Base-by-base conservation (phyloP, 2,113 vertebrate genomes). In the Glaucomys volans region DNA sequence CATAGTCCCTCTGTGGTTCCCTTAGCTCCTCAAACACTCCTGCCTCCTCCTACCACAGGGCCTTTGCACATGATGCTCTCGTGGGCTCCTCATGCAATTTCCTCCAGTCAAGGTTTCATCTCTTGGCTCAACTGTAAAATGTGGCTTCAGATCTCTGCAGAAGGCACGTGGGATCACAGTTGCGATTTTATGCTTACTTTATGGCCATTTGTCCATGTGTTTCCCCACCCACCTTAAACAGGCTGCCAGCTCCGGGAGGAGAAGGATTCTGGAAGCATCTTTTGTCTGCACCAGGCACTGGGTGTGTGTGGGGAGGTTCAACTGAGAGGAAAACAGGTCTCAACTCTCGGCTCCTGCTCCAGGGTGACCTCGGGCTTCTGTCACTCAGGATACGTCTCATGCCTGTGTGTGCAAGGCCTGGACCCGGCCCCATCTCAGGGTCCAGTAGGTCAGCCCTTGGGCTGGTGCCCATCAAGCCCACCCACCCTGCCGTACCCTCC, bases 161-260 rank as follows among this genome's bases (percentile, higher is more conserved):
- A 72, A 44, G 28, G 0, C 0, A 26, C 17, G 3, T 5, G 13
- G 17, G 32, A 44, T n/a, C 59, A 1, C 44, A 16, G 14, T 7
- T 40, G 71, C n/a, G 35, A 84, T 40, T 64, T 40, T 24, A 59
- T 18, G 54, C n/a, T n/a, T n/a, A n/a, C n/a, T 71, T 17, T 59
- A 47, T 24, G 42, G 69, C 69, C 42, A 18, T 16, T 57, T 32
- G n/a, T 20, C 62, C 71, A 4, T 5, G 69, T 2, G 37, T 32
- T 42, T 79, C 32, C 30, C 77, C 18, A 35, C 8, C 37, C 42
- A 83, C 4, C 13, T 77, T 32, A 62, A 47, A 72, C 20, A 84
- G 64, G 69, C n/a, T 9, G 14, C 5, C 17, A 20, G 54, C 32
- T 79, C 77, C 44, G 76, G 52, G 14, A n/a, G n/a, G n/a, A n/a